Evolutionary conservation across 2,113 vertebrate genomes (phyloP), one percentile per base, ranked within the genome.

Genomic region (Prochilodus magdalenae): DNA sequence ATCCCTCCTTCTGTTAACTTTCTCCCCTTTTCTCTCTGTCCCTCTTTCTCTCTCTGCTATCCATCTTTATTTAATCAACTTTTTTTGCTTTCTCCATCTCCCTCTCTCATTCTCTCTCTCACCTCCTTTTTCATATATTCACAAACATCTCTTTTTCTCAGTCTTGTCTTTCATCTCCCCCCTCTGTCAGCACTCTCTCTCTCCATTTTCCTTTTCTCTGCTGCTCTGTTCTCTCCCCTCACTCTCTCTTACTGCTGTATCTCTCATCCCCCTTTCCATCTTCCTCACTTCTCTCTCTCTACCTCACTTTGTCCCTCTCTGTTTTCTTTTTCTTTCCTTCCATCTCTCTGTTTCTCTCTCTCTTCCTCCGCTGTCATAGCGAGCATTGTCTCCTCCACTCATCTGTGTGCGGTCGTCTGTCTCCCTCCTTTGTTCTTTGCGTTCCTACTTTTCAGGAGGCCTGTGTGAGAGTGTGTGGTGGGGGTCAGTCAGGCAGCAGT

Each of bases 401-500:
- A 29, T 69, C 74, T 63, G 18, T 63, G 57, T 44, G 59, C 60
- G 18, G 57, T 60, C 33, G 33, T 15, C 33, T 76, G n/a, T 85
- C 66, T 73, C n/a, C 59, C 24, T 72, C 83, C 62, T 79, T 75
- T 87, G 83, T 85, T 80, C 71, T 85, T 87, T 81, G 91, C 88
- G 88, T 91, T 92, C 91, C 92, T 92, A 85, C 67, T 92, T 60
- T 63, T 84, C 81, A 87, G 87, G 82, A 55, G 60, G 29, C 36
- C 84, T 86, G 82, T 85, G 51, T 57, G 87, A 14, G 3, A 60
- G 44, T 51, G 59, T n/a, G 71, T 90, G 91, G 92, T 94, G 94
- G 93, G 92, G 95, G 94, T 96, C 95, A 94, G 93, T 91, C 91
- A 93, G 93, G 93, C 95, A 93, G 86, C 87, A 93, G 90, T 90